These are phyloP conservation scores for Pangasius macronema DNA, from an alignment of 2,797 vertebrate genomes.

Conservation along the genomic window DNA sequence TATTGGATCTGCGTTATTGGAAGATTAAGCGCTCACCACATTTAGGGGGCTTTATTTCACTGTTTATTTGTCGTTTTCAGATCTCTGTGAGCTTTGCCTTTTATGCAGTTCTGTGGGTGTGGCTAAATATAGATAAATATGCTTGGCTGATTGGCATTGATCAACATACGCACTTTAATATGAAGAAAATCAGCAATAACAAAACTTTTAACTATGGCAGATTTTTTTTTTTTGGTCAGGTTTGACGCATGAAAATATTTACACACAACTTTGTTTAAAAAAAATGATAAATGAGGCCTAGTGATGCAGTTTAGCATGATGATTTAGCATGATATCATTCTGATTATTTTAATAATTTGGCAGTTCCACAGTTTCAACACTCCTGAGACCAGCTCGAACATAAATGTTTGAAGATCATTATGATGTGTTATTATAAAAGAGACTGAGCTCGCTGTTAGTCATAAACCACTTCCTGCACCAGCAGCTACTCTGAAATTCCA, in stretches of 20 bases:
- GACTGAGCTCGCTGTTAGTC: constrained; percentile 46
- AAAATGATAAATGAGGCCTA: background rate
- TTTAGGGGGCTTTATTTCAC: background rate
- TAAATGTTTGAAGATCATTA: constrained; percentile 31
- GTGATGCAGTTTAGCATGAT: background rate
- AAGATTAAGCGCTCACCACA: background rate
- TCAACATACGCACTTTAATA: background rate
- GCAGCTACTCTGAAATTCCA: constrained; percentile 39
- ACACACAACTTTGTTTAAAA: background rate
- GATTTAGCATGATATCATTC: background rate
- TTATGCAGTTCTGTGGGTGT: background rate
- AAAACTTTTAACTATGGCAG: background rate
- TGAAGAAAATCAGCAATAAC: background rate
- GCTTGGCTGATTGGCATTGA: background rate
- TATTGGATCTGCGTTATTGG: background rate
- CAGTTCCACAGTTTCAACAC: background rate
- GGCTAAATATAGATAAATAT: background rate
- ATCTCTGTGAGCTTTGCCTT: background rate
- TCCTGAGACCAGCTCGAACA: background rate
- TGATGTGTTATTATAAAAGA: constrained; percentile 31
- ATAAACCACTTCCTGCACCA: constrained; percentile 50
- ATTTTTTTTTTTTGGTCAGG: background rate
- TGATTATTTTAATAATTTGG: constrained; percentile 1
- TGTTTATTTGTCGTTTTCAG: background rate
- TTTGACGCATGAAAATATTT: background rate